These are phyloP conservation scores for Crotalus tigris DNA, from an alignment of 2,113 vertebrate species.

Conservation along the genomic window DNA sequence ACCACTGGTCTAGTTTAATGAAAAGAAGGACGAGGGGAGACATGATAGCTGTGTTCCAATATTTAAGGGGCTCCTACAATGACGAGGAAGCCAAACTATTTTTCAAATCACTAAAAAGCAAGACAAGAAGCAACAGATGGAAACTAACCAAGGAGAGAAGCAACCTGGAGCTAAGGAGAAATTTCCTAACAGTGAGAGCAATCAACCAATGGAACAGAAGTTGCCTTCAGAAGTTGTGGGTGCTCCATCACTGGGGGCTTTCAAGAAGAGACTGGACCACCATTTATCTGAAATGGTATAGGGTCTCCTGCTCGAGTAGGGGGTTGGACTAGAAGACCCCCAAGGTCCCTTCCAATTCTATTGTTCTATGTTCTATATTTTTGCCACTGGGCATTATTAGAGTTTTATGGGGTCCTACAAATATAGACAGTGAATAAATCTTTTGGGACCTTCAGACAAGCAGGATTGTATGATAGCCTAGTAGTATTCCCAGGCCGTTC, in stretches of 20 bases:
- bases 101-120: background rate
- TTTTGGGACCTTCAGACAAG: background rate
- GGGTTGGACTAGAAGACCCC: background rate
- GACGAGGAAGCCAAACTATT: background rate
- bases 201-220: background rate
- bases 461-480: background rate
- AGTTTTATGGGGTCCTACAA: background rate
- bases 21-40: background rate
- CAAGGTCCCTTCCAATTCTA: background rate
- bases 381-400: background rate
- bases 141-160: background rate
- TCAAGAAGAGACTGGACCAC: background rate
- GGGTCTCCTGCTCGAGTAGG: background rate
- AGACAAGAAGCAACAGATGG: background rate
- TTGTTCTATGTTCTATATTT: background rate
- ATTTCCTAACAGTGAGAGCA: background rate
- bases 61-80: background rate
- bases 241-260: background rate
- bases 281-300: background rate
- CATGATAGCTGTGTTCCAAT: background rate
- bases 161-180: background rate
- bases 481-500: background rate
- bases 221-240: background rate
- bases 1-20: background rate
- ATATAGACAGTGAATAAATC: background rate